Conservation (phyloP, 2,797 vertebrate species). For the Ambastaia sidthimunki region DNA sequence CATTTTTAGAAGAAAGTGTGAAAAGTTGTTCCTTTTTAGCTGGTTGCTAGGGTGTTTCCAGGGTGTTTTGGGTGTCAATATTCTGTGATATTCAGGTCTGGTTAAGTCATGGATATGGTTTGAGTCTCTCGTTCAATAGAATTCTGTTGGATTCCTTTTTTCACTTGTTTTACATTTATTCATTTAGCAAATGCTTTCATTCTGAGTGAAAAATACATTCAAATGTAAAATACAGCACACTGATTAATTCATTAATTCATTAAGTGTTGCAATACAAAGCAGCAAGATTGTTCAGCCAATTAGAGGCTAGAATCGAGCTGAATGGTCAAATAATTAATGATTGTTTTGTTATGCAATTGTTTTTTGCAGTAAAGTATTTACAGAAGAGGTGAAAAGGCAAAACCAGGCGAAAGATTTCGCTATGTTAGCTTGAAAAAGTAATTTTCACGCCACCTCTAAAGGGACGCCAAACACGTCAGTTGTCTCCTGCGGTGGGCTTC, state of each 20-base stretch:
- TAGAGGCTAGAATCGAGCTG: not conserved
- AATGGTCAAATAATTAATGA: not conserved
- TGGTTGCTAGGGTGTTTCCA: too few species aligned
- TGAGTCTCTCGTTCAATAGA: too few species aligned
- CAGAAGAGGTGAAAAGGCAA: not conserved
- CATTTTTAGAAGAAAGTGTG: too few species aligned
- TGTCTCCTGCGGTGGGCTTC: not conserved
- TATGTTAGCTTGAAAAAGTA: not conserved
- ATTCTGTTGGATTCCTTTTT: too few species aligned
- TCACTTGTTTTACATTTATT: too few species aligned
- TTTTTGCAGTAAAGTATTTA: not conserved
- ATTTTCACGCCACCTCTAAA: not conserved
- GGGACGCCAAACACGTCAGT: not conserved
- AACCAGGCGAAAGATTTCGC: not conserved
- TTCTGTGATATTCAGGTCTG: too few species aligned
- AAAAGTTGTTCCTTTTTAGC: too few species aligned
- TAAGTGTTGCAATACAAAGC: not conserved
- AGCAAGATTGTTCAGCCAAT: not conserved
- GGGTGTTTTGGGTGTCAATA: too few species aligned
- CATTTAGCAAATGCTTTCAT: too few species aligned
- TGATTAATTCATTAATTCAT: not conserved
- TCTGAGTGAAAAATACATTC: not conserved
- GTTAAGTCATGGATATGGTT: too few species aligned
- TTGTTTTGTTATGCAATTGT: not conserved
- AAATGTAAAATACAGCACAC: not conserved